Evolutionary conservation across 2,888 invertebrate species (phyloP), one percentile per base, ranked within the genome.

Genomic region (Odontocerum albicorne): DNA sequence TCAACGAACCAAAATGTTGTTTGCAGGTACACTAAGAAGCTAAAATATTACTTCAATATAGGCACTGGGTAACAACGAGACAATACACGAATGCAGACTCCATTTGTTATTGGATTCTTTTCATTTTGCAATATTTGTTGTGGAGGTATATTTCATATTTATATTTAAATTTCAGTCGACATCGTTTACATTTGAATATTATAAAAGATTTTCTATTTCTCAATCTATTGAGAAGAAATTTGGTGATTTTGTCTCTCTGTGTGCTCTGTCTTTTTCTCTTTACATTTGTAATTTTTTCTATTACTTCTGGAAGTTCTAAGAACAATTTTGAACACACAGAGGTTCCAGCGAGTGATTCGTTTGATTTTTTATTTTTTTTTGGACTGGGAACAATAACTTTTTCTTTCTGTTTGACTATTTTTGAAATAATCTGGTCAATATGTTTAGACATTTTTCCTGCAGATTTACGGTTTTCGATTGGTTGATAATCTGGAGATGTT

Each of bases 31-130:
- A 54, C 56, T 59, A 54, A 54, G 22, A 57, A 57, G 51, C 55
- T 55, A 43, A 49, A 50, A 40, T 56, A 55, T 39, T 22, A 49
- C 36, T 33, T 32, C 40, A 50, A 50, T 57, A 47, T 62, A 59
- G 59, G 59, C 59, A 62, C 59, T 62, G 58, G 56, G 52, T 56
- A 58, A 42, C 15, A 50, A 58, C 54, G 40, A 55, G 39, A 56
- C 53, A 49, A 21, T 47, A 32, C 38, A 39, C 45, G 46, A 42
- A 38, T 31, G 49, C 49, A 51, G 50, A 20, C 20, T 47, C 43
- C n/a, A n/a, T n/a, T n/a, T n/a, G 36, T 52, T 43, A 46, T 42
- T 50, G 44, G 15, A 22, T 17, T 20, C 20, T 44, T 19, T 44
- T 55, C 20, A 40, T 45, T 20, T 60, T 60, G 46, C 60, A 60